Evolutionary conservation across 2,797 vertebrate genomes (phyloP).

Genomic region (Xenopus petersii): DNA sequence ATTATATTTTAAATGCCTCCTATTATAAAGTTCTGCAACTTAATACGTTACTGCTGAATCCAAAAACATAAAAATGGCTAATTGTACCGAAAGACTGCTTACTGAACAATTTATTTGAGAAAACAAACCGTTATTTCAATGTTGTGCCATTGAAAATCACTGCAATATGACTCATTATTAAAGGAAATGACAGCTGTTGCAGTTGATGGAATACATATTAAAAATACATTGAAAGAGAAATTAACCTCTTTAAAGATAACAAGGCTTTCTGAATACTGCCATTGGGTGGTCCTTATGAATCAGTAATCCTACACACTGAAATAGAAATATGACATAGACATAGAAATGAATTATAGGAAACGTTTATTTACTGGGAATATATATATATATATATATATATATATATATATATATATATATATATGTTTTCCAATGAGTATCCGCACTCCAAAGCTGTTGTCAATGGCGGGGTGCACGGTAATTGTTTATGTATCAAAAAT

Average conservation of each 20-base stretch:
- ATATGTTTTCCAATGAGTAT: no score
- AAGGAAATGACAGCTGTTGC: slow-evolving; percentile 38
- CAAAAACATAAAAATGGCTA: slow-evolving; percentile 30
- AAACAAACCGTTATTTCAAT: slow-evolving; percentile 37
- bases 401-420: no score
- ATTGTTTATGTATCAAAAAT: no score
- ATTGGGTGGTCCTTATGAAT: no score
- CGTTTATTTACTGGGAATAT: no score
- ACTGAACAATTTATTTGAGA: slow-evolving; percentile 30
- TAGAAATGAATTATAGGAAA: no score
- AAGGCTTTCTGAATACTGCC: no score
- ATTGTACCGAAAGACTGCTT: slow-evolving; percentile 15
- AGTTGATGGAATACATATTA: slow-evolving; percentile 41
- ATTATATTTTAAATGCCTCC: neutral
- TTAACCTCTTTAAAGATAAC: slow-evolving; percentile 25
- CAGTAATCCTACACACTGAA: no score
- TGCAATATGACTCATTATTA: slow-evolving; percentile 39
- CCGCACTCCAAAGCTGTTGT: no score
- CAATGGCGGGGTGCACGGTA: no score
- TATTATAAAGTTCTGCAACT: slow-evolving; percentile 21
- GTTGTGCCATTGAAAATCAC: slow-evolving; percentile 35
- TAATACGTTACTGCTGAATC: slow-evolving; percentile 17
- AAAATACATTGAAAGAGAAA: slow-evolving; percentile 21
- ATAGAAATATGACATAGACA: no score
- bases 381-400: no score